phyloP scores from a whole-genome alignment of 2,797 vertebrate species.

The Ptychobarbus kaznakovi region DNA sequence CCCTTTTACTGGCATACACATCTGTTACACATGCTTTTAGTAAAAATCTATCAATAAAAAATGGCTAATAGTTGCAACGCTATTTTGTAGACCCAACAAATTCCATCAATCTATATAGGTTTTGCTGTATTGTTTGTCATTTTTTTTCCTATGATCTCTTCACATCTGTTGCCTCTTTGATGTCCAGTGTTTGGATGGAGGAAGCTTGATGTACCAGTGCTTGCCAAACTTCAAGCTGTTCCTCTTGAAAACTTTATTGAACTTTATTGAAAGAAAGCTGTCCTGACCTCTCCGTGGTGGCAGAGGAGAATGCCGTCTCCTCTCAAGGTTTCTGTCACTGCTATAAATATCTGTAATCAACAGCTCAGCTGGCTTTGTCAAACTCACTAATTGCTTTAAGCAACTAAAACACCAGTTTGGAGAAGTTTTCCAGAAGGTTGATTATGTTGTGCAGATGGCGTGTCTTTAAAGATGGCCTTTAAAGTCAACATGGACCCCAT shows the following conservation, averaged over 20 bases:
- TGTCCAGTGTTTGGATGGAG: background rate
- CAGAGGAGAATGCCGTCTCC: constrained; percentile 58
- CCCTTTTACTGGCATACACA: too few relatives aligned
- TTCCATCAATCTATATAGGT: background rate
- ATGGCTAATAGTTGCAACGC: background rate
- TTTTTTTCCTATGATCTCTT: background rate
- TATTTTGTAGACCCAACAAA: background rate
- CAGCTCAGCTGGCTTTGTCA: constrained; percentile 75
- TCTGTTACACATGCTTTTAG: background rate
- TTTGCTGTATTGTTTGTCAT: background rate
- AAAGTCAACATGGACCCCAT: background rate
- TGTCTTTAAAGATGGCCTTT: constrained; percentile 49
- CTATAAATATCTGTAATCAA: constrained; percentile 81
- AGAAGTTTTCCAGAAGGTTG: constrained; percentile 59
- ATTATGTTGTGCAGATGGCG: constrained; percentile 45
- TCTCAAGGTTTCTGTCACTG: constrained; percentile 74
- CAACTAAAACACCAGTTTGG: constrained; percentile 68
- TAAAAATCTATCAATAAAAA: background rate
- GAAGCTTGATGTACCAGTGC: background rate
- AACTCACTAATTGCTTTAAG: constrained; percentile 76
- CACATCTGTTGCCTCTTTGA: constrained; percentile 7
- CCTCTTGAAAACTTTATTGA: background rate
- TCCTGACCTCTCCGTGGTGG: constrained; percentile 55
- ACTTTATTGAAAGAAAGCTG: constrained; percentile 46
- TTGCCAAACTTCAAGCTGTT: constrained; percentile 3